These are phyloP conservation scores for Luidia sarsii DNA, from an alignment of 53 echinoderm and acorn worm genomes.

Conservation along the genomic window DNA sequence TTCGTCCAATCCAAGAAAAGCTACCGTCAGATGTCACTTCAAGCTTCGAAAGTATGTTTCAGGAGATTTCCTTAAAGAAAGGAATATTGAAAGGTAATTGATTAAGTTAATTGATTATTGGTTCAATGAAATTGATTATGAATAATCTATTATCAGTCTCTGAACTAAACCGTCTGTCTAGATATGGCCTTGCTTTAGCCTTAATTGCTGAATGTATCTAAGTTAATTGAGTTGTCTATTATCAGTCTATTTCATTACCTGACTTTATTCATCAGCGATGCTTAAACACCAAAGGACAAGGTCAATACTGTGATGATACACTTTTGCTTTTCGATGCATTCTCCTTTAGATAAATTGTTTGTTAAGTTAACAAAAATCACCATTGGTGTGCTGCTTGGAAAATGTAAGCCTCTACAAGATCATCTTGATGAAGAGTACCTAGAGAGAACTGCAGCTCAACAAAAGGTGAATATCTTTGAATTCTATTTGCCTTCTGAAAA, in stretches of 20 bases:
- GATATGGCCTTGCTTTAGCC: too few species aligned
- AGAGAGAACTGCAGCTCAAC: neutral
- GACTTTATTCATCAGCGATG: too few species aligned
- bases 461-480: neutral
- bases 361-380: neutral
- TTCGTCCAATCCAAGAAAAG: constrained; percentile 26
- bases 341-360: constrained; percentile 26
- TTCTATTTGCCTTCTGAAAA: neutral
- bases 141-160: too few species aligned
- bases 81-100: constrained; percentile 1
- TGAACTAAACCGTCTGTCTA: too few species aligned
- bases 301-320: too few species aligned
- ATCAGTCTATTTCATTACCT: too few species aligned
- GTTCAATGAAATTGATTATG: too few species aligned
- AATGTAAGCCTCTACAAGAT: neutral
- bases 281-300: too few species aligned
- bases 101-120: neutral
- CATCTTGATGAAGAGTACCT: constrained; percentile 7
- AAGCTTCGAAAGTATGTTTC: neutral
- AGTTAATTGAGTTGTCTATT: too few species aligned
- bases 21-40: neutral
- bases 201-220: too few species aligned
- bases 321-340: too few species aligned
- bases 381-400: neutral
- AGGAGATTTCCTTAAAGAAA: neutral